Evolutionary conservation across 1,140 invertebrate genomes (phyloP).

Genomic region (Solenopsis fugax): DNA sequence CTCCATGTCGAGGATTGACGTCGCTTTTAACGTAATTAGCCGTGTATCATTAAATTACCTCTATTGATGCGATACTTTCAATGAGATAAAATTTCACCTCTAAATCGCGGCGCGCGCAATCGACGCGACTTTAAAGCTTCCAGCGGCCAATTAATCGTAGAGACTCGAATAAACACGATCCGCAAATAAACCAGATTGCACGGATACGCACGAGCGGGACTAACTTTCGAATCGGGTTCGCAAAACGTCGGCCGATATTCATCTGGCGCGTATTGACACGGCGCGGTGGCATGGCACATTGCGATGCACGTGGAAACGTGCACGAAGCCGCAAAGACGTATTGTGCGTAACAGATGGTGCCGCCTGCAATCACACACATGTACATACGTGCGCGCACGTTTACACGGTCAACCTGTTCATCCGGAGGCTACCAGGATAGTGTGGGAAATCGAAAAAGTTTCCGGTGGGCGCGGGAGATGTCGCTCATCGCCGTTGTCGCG

Average conservation of each 20-base stretch:
- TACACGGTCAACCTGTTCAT: neutral
- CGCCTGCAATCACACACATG: neutral
- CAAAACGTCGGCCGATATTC: conserved; percentile 45
- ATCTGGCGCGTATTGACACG: conserved; percentile 43
- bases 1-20: neutral
- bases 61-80: neutral
- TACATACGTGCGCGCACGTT: neutral
- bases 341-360: conserved; percentile 42
- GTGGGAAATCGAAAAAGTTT: conserved; percentile 55
- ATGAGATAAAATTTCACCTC: conserved; percentile 5
- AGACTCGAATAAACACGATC: conserved; percentile 51
- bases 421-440: neutral
- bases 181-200: conserved; percentile 57
- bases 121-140: conserved; percentile 47
- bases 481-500: too few relatives aligned
- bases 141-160: conserved; percentile 50
- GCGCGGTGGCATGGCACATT: neutral
- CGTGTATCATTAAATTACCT: conserved; percentile 10
- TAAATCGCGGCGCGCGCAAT: neutral
- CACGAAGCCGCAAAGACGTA: conserved; percentile 33
- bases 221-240: conserved; percentile 40
- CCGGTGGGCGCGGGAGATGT: neutral
- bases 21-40: conserved; percentile 28
- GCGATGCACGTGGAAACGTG: neutral
- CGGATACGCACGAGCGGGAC: conserved; percentile 23